phyloP scores from a whole-genome alignment of 2,797 vertebrate species.

The Hipposideros larvatus region DNA sequence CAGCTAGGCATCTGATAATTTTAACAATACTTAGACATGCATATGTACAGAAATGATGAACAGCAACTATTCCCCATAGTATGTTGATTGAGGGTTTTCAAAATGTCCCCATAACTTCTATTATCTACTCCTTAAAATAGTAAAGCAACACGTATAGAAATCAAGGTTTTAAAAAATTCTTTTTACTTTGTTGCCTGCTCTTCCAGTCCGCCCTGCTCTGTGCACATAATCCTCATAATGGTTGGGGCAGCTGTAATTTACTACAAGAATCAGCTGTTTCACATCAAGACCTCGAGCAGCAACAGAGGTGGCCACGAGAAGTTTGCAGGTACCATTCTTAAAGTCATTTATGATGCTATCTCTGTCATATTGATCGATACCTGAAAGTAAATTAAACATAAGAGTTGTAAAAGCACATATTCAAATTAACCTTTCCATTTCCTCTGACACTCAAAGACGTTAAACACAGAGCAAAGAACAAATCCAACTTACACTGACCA shows the following conservation, averaged over 20 bases:
- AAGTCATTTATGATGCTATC: slow-evolving; percentile 99
- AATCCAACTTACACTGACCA: neutral
- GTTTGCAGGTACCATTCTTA: slow-evolving; percentile 96
- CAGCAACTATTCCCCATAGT: neutral
- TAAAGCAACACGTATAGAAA: neutral
- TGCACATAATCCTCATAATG: slow-evolving; percentile 99
- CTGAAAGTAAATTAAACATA: slow-evolving; percentile 86
- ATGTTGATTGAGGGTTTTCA: slow-evolving; percentile 12
- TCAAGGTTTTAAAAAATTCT: neutral
- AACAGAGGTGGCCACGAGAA: slow-evolving; percentile 98
- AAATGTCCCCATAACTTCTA: neutral
- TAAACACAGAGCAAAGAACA: slow-evolving; percentile 38
- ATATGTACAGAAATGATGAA: slow-evolving; percentile 5
- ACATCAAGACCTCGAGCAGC: slow-evolving; percentile 97
- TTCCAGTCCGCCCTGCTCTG: slow-evolving; percentile 96
- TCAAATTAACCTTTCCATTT: slow-evolving; percentile 42
- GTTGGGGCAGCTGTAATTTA: slow-evolving; percentile 98
- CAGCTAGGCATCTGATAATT: neutral
- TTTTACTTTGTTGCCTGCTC: slow-evolving; percentile 97
- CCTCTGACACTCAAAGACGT: slow-evolving; percentile 35
- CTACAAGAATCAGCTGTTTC: slow-evolving; percentile 97
- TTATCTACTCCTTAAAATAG: neutral
- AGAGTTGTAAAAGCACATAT: neutral
- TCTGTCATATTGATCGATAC: slow-evolving; percentile 98
- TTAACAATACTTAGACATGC: neutral